These are phyloP conservation scores for Imbricaverruca yamaguchii DNA, from an alignment of 2,888 invertebrate genomes.

Conservation along the genomic window DNA sequence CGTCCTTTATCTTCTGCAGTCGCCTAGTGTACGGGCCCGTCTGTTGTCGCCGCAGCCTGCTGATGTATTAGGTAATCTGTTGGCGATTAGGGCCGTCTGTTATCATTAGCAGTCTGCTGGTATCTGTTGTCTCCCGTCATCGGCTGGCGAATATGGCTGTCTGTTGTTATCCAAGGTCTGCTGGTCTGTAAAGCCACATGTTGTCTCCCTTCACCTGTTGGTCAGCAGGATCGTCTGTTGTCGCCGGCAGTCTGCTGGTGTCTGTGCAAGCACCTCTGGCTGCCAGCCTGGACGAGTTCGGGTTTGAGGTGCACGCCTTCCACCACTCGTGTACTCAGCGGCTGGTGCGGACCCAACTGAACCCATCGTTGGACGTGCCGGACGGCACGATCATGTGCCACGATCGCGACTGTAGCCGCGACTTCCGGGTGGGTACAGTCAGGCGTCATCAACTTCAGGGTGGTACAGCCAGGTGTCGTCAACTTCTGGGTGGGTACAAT, in stretches of 20 bases:
- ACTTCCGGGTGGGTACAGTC: background rate
- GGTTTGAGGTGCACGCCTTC: slow-evolving; percentile 6
- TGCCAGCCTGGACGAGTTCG: slow-evolving; percentile 12
- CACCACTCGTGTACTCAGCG: slow-evolving; percentile 3
- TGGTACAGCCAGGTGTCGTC: background rate
- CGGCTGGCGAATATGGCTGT: too few relatives aligned
- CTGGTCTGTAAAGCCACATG: too few relatives aligned
- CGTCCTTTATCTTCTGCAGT: too few relatives aligned
- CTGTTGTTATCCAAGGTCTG: too few relatives aligned
- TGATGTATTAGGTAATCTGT: too few relatives aligned
- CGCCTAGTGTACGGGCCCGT: too few relatives aligned
- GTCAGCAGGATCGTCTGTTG: too few relatives aligned
- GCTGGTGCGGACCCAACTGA: background rate
- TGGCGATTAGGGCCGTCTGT: too few relatives aligned
- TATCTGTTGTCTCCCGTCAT: too few relatives aligned
- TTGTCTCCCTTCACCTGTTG: too few relatives aligned
- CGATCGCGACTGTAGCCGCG: background rate
- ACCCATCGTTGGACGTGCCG: background rate
- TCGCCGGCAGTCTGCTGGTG: background rate
- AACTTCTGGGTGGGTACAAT: background rate
- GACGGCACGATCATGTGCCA: background rate
- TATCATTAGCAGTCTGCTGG: too few relatives aligned
- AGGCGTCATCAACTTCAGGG: background rate
- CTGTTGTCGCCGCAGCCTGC: too few relatives aligned
- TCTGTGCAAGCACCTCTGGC: background rate